Conservation (phyloP, 37 sponge, comb jelly and placozoan genomes). For the Beroe forskalii region DNA sequence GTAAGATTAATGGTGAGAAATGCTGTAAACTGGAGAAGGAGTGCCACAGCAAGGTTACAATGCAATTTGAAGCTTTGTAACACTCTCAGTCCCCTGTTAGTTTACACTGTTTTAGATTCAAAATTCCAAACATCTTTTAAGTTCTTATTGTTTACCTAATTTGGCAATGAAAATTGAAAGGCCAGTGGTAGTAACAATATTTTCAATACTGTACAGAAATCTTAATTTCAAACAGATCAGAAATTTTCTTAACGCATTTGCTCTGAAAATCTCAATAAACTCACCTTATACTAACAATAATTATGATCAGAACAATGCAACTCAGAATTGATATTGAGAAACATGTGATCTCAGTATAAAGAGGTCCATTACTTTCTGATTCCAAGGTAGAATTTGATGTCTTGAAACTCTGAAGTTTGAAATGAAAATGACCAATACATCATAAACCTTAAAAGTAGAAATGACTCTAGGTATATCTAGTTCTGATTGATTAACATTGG, state of each 20-base stretch:
- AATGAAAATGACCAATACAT: no score
- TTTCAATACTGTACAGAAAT: no score
- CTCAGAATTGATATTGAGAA: conserved; percentile 20
- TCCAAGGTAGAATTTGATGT: not conserved
- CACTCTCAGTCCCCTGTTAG: conserved; percentile 31
- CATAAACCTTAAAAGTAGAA: no score
- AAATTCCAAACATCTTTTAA: not conserved
- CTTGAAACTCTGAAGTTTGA: not conserved
- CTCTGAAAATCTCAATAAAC: no score
- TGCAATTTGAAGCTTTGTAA: conserved; percentile 60
- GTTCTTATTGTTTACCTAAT: not conserved
- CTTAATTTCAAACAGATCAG: no score
- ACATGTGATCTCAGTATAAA: not conserved
- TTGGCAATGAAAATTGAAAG: no score
- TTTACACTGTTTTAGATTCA: not conserved
- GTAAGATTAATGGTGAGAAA: not conserved
- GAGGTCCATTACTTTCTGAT: no score
- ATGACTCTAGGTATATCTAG: no score
- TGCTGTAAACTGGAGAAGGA: conserved; percentile 5
- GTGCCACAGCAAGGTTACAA: conserved; percentile 33
- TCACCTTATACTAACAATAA: conserved; percentile 20
- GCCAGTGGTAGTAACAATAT: no score
- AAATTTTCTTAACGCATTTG: no score
- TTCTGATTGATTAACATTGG: no score
- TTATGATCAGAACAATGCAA: not conserved